A percentile compares a stretch with the other conserved stretches of the same genome.
Evolutionary conservation across 2,113 vertebrate species (phyloP).

Genomic region (Scortum barcoo): DNA sequence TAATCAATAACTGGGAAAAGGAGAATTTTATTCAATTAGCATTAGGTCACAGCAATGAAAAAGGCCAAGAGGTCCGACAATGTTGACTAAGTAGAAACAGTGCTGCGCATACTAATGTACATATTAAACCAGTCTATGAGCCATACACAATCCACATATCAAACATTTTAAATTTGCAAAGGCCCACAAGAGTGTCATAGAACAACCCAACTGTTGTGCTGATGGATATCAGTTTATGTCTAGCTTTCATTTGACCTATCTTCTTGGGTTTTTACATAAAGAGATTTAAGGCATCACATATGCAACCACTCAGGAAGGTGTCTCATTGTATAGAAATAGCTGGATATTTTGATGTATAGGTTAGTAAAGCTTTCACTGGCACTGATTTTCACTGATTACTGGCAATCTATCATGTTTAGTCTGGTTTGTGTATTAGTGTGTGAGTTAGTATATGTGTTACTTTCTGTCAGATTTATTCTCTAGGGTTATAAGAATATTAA

Average conservation of each 20-base stretch:
- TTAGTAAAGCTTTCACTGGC: slow-evolving; percentile 14
- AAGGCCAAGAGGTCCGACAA: too few species aligned
- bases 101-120: not conserved
- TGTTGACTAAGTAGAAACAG: not conserved
- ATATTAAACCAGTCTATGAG: not conserved
- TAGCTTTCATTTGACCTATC: slow-evolving; percentile 45
- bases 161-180: slow-evolving; percentile 15
- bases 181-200: slow-evolving; percentile 11
- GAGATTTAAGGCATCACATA: slow-evolving; percentile 15
- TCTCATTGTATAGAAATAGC: slow-evolving; percentile 4
- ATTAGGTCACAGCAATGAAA: not conserved
- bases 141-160: not conserved
- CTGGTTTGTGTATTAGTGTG: slow-evolving; percentile 43
- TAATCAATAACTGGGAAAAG: not conserved
- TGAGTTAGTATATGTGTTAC: slow-evolving; percentile 23
- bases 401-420: slow-evolving; percentile 5
- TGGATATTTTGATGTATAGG: slow-evolving; percentile 2
- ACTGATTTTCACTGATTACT: too few species aligned
- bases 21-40: not conserved
- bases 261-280: slow-evolving; percentile 19
- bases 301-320: not conserved
- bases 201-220: not conserved
- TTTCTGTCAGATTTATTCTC: slow-evolving; percentile 47
- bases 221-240: slow-evolving; percentile 42
- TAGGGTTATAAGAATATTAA: slow-evolving; percentile 61